Conservation (phyloP, 2,113 vertebrate genomes). For the Perca flavescens region DNA sequence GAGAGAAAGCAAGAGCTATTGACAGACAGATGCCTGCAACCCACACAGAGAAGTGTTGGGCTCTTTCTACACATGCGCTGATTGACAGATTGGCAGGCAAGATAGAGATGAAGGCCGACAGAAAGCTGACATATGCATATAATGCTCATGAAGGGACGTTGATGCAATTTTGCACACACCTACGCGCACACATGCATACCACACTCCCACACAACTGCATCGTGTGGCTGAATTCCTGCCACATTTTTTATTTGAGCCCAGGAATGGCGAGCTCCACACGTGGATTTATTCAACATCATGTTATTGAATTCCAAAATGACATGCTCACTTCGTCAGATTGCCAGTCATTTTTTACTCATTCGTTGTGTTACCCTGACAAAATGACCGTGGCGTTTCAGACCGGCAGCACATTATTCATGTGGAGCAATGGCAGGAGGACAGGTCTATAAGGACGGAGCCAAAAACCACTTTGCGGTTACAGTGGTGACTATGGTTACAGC, state of each 20-base stretch:
- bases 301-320: conserved; percentile 44
- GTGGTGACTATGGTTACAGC: background rate
- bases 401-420: conserved; percentile 40
- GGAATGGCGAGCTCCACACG: conserved; percentile 20
- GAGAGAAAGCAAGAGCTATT: conserved; percentile 65
- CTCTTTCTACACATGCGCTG: conserved; percentile 51
- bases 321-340: conserved; percentile 23
- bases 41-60: conserved; percentile 63
- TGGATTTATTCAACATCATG: conserved; percentile 4
- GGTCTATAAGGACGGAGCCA: background rate
- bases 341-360: conserved; percentile 22
- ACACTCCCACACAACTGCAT: conserved; percentile 29
- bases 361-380: background rate
- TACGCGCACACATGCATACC: background rate
- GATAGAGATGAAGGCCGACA: conserved; percentile 57
- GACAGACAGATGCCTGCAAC: conserved; percentile 75
- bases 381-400: conserved; percentile 22
- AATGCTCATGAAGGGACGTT: conserved; percentile 28
- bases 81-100: conserved; percentile 74
- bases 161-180: background rate
- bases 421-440: background rate
- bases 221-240: conserved; percentile 43
- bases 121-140: conserved; percentile 68
- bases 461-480: background rate
- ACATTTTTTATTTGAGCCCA: conserved; percentile 55